Evolutionary conservation across 1,140 invertebrate genomes (phyloP).

Genomic region (Polypedilum vanderplanki): DNA sequence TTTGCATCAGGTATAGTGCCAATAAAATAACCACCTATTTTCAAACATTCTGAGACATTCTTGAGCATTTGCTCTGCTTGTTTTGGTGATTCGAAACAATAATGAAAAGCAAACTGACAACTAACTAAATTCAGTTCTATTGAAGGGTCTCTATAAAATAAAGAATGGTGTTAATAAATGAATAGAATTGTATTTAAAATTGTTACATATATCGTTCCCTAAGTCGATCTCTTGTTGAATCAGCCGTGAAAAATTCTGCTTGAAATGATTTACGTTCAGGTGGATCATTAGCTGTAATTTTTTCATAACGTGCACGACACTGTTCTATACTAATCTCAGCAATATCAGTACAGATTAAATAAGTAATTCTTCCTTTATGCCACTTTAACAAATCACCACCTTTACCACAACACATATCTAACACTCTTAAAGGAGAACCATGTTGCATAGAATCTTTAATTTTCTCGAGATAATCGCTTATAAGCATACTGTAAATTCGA

Average conservation of each 20-base stretch:
- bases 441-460: constrained; percentile 54
- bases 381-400: constrained; percentile 96
- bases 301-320: constrained; percentile 61
- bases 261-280: constrained; percentile 52
- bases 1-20: constrained; percentile 91
- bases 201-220: constrained; percentile 46
- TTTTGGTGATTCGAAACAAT: constrained; percentile 86
- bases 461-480: constrained; percentile 63
- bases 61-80: constrained; percentile 89
- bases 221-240: constrained; percentile 80
- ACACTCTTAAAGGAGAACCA: constrained; percentile 52
- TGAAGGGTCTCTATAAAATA: constrained; percentile 59
- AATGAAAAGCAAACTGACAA: constrained; percentile 97
- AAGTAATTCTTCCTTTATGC: constrained; percentile 72
- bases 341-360: constrained; percentile 93
- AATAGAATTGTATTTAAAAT: neutral
- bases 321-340: constrained; percentile 87
- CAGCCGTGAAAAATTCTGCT: constrained; percentile 88
- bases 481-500: constrained; percentile 60
- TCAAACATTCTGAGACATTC: constrained; percentile 85
- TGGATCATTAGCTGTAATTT: constrained; percentile 42
- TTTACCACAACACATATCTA: constrained; percentile 86
- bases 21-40: constrained; percentile 89
- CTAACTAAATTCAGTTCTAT: constrained; percentile 83
- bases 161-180: constrained; percentile 37